These are phyloP conservation scores for Hemaris fuciformis DNA, from an alignment of 2,888 invertebrate species.

Conservation along the genomic window DNA sequence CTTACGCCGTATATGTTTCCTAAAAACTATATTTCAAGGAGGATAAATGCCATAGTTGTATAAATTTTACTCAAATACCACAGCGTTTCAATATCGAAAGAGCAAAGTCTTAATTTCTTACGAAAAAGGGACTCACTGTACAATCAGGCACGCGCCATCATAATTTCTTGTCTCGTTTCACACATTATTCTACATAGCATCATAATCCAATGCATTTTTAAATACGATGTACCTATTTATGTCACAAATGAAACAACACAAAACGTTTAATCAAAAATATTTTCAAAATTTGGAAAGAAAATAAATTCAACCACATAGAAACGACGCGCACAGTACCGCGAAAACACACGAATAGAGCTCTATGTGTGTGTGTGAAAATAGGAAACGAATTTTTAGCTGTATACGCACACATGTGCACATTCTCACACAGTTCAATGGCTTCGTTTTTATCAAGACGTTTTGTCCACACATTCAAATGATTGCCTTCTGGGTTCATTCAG, in stretches of 20 bases:
- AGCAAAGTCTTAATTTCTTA: slow-evolving; percentile 69
- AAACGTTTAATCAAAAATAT: slow-evolving; percentile 8
- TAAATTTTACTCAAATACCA: slow-evolving; percentile 49
- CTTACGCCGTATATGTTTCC: slow-evolving; percentile 29
- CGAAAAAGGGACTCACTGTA: slow-evolving; percentile 57
- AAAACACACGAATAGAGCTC: slow-evolving; percentile 51
- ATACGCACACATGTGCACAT: slow-evolving; percentile 25
- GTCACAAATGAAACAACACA: slow-evolving; percentile 35
- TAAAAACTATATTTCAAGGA: slow-evolving; percentile 35
- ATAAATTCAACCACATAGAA: slow-evolving; percentile 55
- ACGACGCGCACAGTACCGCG: slow-evolving; percentile 62
- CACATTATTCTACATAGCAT: slow-evolving; percentile 13
- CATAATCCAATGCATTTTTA: background rate
- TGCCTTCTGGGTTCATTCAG: background rate
- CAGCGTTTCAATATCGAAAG: slow-evolving; percentile 51
- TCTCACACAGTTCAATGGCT: slow-evolving; percentile 37
- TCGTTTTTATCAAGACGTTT: slow-evolving; percentile 34
- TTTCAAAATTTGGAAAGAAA: slow-evolving; percentile 45
- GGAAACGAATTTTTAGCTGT: slow-evolving; percentile 22
- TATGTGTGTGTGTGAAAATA: slow-evolving; percentile 38
- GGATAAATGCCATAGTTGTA: slow-evolving; percentile 42
- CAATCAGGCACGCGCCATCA: slow-evolving; percentile 74
- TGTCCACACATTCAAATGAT: slow-evolving; percentile 28
- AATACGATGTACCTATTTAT: slow-evolving; percentile 31
- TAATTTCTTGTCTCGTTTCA: slow-evolving; percentile 37